Percentiles rank a stretch among this genome's conserved stretches.
Evolutionary conservation across 2,888 invertebrate genomes (phyloP).

Genomic region (Merodon equestris): DNA sequence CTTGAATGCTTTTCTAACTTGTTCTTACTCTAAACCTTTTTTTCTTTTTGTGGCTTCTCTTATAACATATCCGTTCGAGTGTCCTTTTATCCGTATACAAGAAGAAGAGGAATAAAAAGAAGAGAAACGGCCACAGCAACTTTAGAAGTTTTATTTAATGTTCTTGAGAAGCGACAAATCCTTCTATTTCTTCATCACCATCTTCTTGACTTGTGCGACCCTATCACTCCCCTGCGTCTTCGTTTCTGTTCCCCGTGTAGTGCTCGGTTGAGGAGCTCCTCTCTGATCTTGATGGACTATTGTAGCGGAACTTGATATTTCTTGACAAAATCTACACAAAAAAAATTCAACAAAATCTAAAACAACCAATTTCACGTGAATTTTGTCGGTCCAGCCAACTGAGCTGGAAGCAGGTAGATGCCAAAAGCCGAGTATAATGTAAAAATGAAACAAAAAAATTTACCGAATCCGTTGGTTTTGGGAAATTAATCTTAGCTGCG

Average conservation of each 20-base stretch:
- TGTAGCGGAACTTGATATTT: slow-evolving; percentile 68
- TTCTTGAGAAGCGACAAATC: slow-evolving; percentile 53
- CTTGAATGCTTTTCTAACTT: slow-evolving; percentile 54
- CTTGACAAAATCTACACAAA: slow-evolving; percentile 45
- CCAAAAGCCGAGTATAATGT: slow-evolving; percentile 5
- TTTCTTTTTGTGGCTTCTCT: slow-evolving; percentile 27
- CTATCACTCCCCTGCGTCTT: too few relatives aligned
- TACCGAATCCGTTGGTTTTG: slow-evolving; percentile 26
- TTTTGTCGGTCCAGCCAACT: slow-evolving; percentile 48
- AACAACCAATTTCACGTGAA: slow-evolving; percentile 62
- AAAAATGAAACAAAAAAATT: neutral
- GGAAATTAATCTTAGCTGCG: slow-evolving; percentile 56
- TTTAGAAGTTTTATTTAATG: slow-evolving; percentile 54
- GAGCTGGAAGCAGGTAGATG: slow-evolving; percentile 57
- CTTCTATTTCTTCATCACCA: slow-evolving; percentile 26
- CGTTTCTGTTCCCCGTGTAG: neutral
- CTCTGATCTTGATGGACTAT: slow-evolving; percentile 65
- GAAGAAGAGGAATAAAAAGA: slow-evolving; percentile 6
- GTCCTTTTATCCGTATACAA: slow-evolving; percentile 52
- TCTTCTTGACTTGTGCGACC: slow-evolving; percentile 4
- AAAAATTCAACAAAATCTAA: slow-evolving; percentile 51
- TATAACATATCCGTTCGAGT: slow-evolving; percentile 61
- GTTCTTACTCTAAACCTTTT: slow-evolving; percentile 29
- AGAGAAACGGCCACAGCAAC: slow-evolving; percentile 13
- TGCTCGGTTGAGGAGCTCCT: neutral